Evolutionary conservation across 2,113 vertebrate species (phyloP), one percentile per base, ranked within the genome.

Genomic region (Oryzias woworae): DNA sequence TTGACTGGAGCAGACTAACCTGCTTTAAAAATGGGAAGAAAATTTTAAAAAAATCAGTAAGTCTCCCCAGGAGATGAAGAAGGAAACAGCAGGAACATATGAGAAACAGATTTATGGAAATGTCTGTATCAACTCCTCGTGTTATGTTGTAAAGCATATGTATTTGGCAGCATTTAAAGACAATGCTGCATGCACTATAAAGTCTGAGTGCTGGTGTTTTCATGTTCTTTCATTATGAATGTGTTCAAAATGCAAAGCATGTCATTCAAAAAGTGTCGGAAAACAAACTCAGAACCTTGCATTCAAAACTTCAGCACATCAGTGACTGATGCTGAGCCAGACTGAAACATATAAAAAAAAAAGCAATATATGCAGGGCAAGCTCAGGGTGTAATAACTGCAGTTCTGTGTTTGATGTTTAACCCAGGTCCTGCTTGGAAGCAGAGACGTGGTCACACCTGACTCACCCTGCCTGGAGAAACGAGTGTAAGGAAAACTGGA

Each of bases 401-500:
- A 71, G 59, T 65, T 41, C 60, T 48, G 56, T 67, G 66, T 60
- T 46, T 62, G 47, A 58, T 57, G 62, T 64, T 69, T 70, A 53
- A 69, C 57, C 42, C 53, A 48, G 43, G 47, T 36, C 42, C 4
- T 22, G 54, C 54, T 62, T 5, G 17, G 31, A 78, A n/a, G 13
- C 47, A 58, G 48, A 60, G 47, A 70, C 57, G 57, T 28, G 66
- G 73, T 82, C 72, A 69, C 74, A 85, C 56, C 69, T 77, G 83
- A 80, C 49, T 84, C 71, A 65, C 50, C 55, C 47, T 46, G 71
- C 60, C 72, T 36, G 66, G 72, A 63, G 81, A 41, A 68, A 58
- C 20, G 22, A 59, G 55, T 50, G 62, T 60, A 47, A 50, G 61
- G 53, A 71, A 75, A 75, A 56, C 67, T 70, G 62, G 47, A 60